phyloP scores from a whole-genome alignment of 2,888 invertebrate species.

The Leptogaster cylindrica region DNA sequence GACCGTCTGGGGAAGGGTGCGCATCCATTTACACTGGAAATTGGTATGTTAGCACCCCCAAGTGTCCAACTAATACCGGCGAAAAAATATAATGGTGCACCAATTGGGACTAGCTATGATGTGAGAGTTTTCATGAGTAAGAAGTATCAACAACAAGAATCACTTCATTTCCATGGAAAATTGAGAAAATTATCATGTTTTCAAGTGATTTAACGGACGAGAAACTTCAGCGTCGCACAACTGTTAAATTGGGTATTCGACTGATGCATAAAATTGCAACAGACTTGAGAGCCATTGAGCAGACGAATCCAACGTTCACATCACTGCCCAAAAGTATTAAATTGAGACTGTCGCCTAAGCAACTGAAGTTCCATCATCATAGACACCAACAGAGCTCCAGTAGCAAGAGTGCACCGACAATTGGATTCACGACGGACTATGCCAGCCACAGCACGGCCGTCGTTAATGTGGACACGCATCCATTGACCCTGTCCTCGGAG shows the following conservation, averaged over 20 bases:
- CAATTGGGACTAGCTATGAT: conserved; percentile 86
- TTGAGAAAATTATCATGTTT: too few species aligned
- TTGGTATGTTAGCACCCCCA: conserved; percentile 81
- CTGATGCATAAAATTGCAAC: conserved; percentile 68
- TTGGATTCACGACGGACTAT: conserved; percentile 27
- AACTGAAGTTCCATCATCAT: conserved; percentile 48
- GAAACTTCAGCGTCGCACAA: conserved; percentile 75
- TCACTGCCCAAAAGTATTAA: conserved; percentile 50
- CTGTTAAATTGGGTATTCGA: conserved; percentile 80
- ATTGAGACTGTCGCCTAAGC: conserved; percentile 51
- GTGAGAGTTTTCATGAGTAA: conserved; percentile 79
- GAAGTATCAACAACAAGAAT: too few species aligned
- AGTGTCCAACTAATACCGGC: conserved; percentile 85
- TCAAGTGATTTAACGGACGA: conserved; percentile 80
- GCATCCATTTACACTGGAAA: conserved; percentile 77
- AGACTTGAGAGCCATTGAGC: conserved; percentile 48
- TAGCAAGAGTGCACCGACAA: conserved; percentile 23
- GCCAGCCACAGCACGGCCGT: conserved; percentile 28
- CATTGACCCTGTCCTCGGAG: conserved; percentile 21
- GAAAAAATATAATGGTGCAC: conserved; percentile 84
- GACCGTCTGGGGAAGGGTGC: conserved; percentile 76
- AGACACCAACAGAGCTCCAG: conserved; percentile 15
- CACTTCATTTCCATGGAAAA: too few species aligned
- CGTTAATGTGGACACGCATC: conserved; percentile 38
- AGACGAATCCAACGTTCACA: conserved; percentile 48